Base-by-base conservation (phyloP, 2,797 vertebrate genomes). In the Oreochromis mossambicus region DNA sequence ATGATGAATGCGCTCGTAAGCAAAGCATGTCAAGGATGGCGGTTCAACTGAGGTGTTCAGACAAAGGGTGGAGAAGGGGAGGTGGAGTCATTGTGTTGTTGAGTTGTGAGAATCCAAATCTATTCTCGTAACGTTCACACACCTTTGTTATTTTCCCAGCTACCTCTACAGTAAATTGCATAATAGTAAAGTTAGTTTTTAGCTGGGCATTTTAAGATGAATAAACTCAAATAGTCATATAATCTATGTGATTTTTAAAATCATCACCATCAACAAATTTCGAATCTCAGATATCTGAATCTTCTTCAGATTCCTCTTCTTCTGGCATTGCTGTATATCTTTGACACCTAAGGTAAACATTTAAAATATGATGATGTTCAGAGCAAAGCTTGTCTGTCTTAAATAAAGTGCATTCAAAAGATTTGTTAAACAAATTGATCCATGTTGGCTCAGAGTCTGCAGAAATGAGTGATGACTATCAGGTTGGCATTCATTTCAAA, bases 1-100 rank as follows among this genome's bases (percentile, higher is more conserved):
- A 93, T 96, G 95, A 95, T 95, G 93, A 96, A 96, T 95, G 92
- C 94, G 92, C 93, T 94, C 77, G 89, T 91, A 91, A 93, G 90
- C 90, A 87, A 94, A 70, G 81, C 92, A 92, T 94, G 92, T 95
- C 95, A 92, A 90, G 88, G 86, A 92, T 92, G 88, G 87, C 73
- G 79, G 90, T 89, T 87, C 91, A 92, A 90, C 82, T 85, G 88
- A 92, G 90, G 83, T 85, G 89, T 87, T 92, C 61, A 82, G 55
- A 70, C 21, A 32, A 66, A 21, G 77, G 76, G 51, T 80, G 56
- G 77, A 14, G 24, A 2, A 19, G 58, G 29, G 63, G 79, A 38
- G 76, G 29, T 3, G 21, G 17, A 5, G 8, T 34, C 19, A 48
- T 54, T 52, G 52, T 70, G 29, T 58, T 68, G 50, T 46, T 58